Base-by-base conservation (phyloP, 2,113 vertebrate genomes). In the Microcebus tavaratra region DNA sequence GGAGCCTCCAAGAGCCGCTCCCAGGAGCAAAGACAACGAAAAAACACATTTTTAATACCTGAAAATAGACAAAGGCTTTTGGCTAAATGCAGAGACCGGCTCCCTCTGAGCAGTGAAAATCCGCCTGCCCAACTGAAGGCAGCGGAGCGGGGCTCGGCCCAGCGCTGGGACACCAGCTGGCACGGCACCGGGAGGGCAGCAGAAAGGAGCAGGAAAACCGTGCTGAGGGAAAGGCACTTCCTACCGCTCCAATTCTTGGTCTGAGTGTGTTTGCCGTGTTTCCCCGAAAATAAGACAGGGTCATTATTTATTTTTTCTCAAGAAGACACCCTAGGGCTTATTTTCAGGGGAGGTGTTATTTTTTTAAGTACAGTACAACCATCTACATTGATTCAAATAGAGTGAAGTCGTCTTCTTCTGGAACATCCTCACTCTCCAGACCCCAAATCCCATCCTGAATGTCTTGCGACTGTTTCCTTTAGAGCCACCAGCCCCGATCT, bases 81-180 rank as follows among this genome's bases (percentile, higher is more conserved):
- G 68, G 89, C 96, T 95, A 55, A 36, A 85, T n/a, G 48, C 1
- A 96, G 98, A 98, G 98, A 95, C 97, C 91, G 93, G 97, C 96
- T 98, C 97, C 82, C 96, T 88, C 72, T 82, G 97, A 81, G 86
- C 6, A 70, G 84, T 11, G 73, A 42, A 48, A 34, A 5, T 6
- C 5, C 57, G n/a, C 72, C 20, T 25, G 8, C 10, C 20, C 25
- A 6, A n/a, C n/a, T 29, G 29, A 27, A n/a, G 48, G 27, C 76
- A 29, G 63, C 25, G 53, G 87, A 57, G 36, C 0, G 6, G 31
- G 34, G 21, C 48, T 53, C 31, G 1, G 31, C 4, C 75, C 23
- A 57, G 27, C 6, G 8, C 17, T 13, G 42, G 63, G 55, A 79
- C 4, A 25, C 63, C 13, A n/a, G 2, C 45, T 36, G 31, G 20